A percentile compares a stretch with the other conserved stretches of the same genome.
phyloP scores from a whole-genome alignment of 2,888 invertebrate species.

The Dynastes maya region DNA sequence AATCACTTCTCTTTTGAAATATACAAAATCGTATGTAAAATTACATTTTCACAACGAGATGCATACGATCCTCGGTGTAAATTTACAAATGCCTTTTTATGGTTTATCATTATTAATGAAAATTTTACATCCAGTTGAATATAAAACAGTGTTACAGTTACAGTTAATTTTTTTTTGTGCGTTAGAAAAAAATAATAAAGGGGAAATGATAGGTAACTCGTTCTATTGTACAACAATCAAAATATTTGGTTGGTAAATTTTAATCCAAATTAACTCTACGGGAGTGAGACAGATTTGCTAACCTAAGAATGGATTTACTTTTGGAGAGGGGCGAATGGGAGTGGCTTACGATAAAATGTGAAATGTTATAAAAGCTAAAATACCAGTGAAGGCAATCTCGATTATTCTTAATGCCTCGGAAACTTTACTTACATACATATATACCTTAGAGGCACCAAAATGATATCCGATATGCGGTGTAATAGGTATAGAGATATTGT shows the following conservation, averaged over 20 bases:
- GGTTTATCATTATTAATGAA: no score
- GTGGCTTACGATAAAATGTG: slow-evolving; percentile 56
- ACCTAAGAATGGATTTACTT: slow-evolving; percentile 54
- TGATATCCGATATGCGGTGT: neutral
- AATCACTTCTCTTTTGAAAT: no score
- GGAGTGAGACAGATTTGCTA: slow-evolving; percentile 51
- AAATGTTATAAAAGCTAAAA: slow-evolving; percentile 46
- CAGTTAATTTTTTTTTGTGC: slow-evolving; percentile 22
- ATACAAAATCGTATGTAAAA: no score
- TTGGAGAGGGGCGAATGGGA: slow-evolving; percentile 59
- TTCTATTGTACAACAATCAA: slow-evolving; percentile 55
- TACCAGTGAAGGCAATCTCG: slow-evolving; percentile 35
- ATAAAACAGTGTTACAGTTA: neutral
- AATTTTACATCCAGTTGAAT: no score
- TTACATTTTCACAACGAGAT: no score
- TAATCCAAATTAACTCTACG: slow-evolving; percentile 56
- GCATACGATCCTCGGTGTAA: no score
- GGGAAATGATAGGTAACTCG: slow-evolving; percentile 7
- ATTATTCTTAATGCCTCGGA: slow-evolving; percentile 34
- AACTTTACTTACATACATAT: slow-evolving; percentile 36
- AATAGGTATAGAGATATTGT: neutral
- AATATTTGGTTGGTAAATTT: slow-evolving; percentile 61
- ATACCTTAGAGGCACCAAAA: slow-evolving; percentile 22
- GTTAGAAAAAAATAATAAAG: slow-evolving; percentile 5
- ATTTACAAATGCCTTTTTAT: no score